Conservation (phyloP, 2,113 vertebrate genomes). For the Oplegnathus fasciatus region DNA sequence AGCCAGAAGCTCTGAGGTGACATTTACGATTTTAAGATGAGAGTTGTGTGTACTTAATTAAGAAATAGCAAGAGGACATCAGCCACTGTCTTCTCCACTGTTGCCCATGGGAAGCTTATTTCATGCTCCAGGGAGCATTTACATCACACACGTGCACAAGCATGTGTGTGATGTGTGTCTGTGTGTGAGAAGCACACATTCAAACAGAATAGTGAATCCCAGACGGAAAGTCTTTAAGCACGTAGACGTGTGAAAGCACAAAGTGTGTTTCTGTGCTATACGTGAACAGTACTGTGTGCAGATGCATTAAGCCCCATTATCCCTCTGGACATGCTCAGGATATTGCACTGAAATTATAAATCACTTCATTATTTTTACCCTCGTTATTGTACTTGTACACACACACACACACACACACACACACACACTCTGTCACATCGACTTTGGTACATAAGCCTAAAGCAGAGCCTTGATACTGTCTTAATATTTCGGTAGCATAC, state of each 20-base stretch:
- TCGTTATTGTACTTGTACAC: background rate
- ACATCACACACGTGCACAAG: slow-evolving; percentile 27
- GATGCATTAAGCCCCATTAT: background rate
- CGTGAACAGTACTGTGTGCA: background rate
- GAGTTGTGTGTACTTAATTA: slow-evolving; percentile 79
- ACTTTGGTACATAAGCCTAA: background rate
- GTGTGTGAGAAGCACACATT: slow-evolving; percentile 17
- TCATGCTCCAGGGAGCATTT: slow-evolving; percentile 78
- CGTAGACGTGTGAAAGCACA: slow-evolving; percentile 5
- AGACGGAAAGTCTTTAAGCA: slow-evolving; percentile 21
- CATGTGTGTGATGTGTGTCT: slow-evolving; percentile 22
- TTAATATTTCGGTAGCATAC: background rate
- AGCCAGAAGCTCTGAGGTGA: slow-evolving; percentile 65
- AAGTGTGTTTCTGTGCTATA: background rate
- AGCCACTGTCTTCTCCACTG: slow-evolving; percentile 59
- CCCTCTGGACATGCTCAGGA: background rate
- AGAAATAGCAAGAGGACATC: slow-evolving; percentile 77
- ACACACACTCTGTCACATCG: background rate
- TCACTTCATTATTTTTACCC: slow-evolving; percentile 18
- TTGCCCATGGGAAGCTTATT: slow-evolving; percentile 80
- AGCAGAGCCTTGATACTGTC: background rate
- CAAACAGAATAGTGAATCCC: slow-evolving; percentile 24
- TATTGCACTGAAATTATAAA: slow-evolving; percentile 5
- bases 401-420: too few relatives aligned
- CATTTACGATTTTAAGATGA: slow-evolving; percentile 73